A percentile compares a stretch with the other conserved stretches of the same genome.
phyloP scores from a whole-genome alignment of 1,140 invertebrate species.

The Branchinecta lynchi region DNA sequence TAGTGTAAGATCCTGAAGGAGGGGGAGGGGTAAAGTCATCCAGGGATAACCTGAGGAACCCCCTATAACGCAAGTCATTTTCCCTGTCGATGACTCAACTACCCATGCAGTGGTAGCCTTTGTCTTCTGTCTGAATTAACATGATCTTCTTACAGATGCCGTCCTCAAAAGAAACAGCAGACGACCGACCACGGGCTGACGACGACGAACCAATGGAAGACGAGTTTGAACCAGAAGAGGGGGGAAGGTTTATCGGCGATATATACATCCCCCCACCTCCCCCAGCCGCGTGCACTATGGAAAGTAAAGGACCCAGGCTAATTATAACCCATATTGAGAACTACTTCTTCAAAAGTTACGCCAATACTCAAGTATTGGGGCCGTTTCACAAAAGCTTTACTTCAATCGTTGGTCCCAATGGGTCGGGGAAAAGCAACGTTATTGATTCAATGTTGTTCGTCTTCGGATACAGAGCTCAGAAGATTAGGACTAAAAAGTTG shows the following conservation, averaged over 20 bases:
- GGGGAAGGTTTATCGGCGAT: slow-evolving; percentile 43
- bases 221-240: slow-evolving; percentile 23
- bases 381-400: slow-evolving; percentile 89
- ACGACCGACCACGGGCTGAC: too few relatives aligned
- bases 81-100: too few relatives aligned
- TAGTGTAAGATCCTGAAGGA: too few relatives aligned
- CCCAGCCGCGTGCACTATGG: slow-evolving; percentile 47
- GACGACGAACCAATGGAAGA: slow-evolving; percentile 15
- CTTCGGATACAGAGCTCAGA: slow-evolving; percentile 88
- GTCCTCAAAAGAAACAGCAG: too few relatives aligned
- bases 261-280: slow-evolving; percentile 76
- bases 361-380: slow-evolving; percentile 55
- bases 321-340: slow-evolving; percentile 86
- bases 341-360: slow-evolving; percentile 95
- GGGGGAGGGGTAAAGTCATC: too few relatives aligned
- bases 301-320: slow-evolving; percentile 55
- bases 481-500: slow-evolving; percentile 91
- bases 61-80: too few relatives aligned
- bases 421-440: slow-evolving; percentile 98
- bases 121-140: too few relatives aligned
- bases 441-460: slow-evolving; percentile 99
- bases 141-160: too few relatives aligned
- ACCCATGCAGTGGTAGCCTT: too few relatives aligned
- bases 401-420: slow-evolving; percentile 94
- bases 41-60: too few relatives aligned